Conservation (phyloP, 2,888 invertebrate species). For the Chironomus riparius region DNA sequence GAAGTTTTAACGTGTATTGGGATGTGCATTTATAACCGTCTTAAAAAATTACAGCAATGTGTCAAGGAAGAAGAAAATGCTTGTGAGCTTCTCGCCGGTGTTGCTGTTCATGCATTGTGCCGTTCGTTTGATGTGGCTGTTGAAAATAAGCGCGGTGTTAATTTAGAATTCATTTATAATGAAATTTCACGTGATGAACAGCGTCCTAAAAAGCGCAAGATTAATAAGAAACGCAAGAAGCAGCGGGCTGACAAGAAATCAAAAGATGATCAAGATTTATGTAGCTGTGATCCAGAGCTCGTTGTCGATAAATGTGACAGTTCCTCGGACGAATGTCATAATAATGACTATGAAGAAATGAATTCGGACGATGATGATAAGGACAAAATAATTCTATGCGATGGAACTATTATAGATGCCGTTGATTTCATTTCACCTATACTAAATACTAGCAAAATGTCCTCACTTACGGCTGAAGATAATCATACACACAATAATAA, state of each 20-base stretch:
- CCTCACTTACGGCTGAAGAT: not conserved
- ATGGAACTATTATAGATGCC: slow-evolving; percentile 25
- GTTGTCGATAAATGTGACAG: slow-evolving; percentile 32
- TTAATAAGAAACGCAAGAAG: slow-evolving; percentile 72
- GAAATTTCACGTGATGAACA: slow-evolving; percentile 82
- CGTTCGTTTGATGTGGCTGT: slow-evolving; percentile 86
- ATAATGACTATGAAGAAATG: slow-evolving; percentile 39
- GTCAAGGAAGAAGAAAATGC: slow-evolving; percentile 86
- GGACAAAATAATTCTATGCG: slow-evolving; percentile 18
- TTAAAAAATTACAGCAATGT: slow-evolving; percentile 77
- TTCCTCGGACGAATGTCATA: slow-evolving; percentile 23
- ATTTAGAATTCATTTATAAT: slow-evolving; percentile 77
- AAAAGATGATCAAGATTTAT: slow-evolving; percentile 33
- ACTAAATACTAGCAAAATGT: not conserved
- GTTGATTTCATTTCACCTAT: not conserved
- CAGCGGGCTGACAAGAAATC: slow-evolving; percentile 44
- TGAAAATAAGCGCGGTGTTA: slow-evolving; percentile 80
- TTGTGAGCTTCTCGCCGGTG: slow-evolving; percentile 86
- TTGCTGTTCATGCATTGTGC: slow-evolving; percentile 76
- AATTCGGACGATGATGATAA: slow-evolving; percentile 38
- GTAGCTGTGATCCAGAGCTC: slow-evolving; percentile 29
- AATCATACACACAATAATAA: not conserved
- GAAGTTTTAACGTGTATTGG: slow-evolving; percentile 92
- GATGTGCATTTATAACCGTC: slow-evolving; percentile 82
- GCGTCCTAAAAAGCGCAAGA: slow-evolving; percentile 71